phyloP scores from a whole-genome alignment of 2,113 vertebrate genomes.

The Emydura subglobosa region DNA sequence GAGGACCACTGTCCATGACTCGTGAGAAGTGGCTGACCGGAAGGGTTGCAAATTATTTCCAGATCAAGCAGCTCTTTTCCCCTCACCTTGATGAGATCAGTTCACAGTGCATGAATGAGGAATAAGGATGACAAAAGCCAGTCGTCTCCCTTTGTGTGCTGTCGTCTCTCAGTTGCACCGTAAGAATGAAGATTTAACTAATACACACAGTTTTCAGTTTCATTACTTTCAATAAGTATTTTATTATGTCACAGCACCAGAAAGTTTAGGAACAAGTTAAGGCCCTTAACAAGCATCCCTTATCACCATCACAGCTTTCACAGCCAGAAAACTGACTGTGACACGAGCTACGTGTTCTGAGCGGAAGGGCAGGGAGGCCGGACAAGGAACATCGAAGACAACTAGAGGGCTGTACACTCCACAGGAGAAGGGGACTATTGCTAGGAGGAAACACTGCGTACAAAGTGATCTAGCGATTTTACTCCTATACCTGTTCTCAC shows the following conservation, averaged over 20 bases:
- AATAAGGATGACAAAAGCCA: not conserved
- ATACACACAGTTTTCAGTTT: constrained; percentile 57
- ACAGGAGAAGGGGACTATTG: too few species aligned
- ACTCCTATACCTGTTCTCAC: too few species aligned
- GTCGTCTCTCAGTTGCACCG: not conserved
- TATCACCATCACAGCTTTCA: not conserved
- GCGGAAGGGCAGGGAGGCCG: not conserved
- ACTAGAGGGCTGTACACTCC: not conserved
- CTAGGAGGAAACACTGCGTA: too few species aligned
- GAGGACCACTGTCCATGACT: not conserved
- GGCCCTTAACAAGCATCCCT: not conserved
- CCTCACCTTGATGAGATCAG: not conserved
- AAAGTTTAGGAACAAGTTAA: constrained; percentile 60
- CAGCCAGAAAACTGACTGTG: not conserved
- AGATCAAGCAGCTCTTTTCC: not conserved
- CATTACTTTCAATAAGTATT: constrained; percentile 71
- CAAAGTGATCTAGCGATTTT: not conserved
- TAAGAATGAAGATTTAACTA: constrained; percentile 49
- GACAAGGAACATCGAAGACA: not conserved
- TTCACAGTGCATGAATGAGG: not conserved
- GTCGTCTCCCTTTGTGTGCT: not conserved
- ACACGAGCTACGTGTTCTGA: rapidly evolving
- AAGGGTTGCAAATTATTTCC: not conserved
- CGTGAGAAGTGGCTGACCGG: rapidly evolving
- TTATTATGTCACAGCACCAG: constrained; percentile 61